Conservation (phyloP, 2,797 vertebrate genomes). For the Hephaestus fuliginosus region DNA sequence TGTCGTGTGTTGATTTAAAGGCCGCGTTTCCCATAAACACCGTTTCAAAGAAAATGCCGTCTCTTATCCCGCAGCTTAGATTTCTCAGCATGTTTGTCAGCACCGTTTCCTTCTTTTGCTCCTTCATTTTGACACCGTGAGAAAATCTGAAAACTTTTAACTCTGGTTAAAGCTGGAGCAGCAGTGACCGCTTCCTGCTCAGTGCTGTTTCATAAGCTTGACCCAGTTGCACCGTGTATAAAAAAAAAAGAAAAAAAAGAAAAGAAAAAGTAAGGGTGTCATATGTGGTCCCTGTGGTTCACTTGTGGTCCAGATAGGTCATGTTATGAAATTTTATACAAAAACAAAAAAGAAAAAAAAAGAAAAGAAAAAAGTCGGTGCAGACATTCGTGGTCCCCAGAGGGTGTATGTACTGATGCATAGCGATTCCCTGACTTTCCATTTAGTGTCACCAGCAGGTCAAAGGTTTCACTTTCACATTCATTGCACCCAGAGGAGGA, state of each 20-base stretch:
- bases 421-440: too few species aligned
- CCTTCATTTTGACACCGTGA: neutral
- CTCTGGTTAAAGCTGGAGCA: neutral
- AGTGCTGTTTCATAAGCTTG: neutral
- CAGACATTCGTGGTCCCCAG: neutral
- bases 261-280: too few species aligned
- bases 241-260: too few species aligned
- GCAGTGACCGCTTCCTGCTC: constrained; percentile 45
- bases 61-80: neutral
- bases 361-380: neutral
- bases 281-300: constrained; percentile 9
- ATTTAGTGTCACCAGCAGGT: too few species aligned
- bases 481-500: too few species aligned
- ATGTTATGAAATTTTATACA: neutral
- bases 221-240: neutral
- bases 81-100: neutral
- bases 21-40: constrained; percentile 3
- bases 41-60: neutral
- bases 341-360: neutral
- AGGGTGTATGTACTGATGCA: neutral
- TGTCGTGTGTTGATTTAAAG: neutral
- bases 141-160: neutral
- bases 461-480: too few species aligned
- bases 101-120: neutral
- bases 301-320: constrained; percentile 1